Evolutionary conservation across 2,113 vertebrate species (phyloP).

Genomic region (Naja naja): DNA sequence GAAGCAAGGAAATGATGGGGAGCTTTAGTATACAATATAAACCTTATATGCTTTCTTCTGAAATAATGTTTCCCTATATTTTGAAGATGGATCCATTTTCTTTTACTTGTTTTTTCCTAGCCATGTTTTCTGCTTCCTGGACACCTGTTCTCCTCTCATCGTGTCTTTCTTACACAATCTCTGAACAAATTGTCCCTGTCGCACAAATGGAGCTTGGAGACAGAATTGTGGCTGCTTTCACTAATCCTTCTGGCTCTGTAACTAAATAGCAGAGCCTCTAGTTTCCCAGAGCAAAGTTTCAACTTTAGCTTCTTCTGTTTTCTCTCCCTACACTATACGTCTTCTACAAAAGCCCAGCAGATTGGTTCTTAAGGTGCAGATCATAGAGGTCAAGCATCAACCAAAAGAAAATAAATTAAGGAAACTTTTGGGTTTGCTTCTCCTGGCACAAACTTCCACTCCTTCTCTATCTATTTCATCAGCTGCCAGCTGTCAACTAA

Average conservation of each 20-base stretch:
- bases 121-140: not conserved
- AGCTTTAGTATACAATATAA: not conserved
- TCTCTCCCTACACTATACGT: not conserved
- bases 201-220: not conserved
- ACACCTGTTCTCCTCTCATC: slow-evolving; percentile 16
- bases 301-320: not conserved
- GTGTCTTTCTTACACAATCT: not conserved
- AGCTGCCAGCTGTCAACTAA: not conserved
- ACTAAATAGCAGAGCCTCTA: slow-evolving; percentile 8
- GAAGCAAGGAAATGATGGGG: too few relatives aligned
- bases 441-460: not conserved
- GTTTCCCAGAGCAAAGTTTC: not conserved
- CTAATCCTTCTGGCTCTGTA: slow-evolving; percentile 25
- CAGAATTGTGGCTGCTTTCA: not conserved
- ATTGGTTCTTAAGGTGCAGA: not conserved
- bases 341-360: not conserved
- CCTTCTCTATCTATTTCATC: not conserved
- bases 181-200: slow-evolving; percentile 9
- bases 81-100: not conserved
- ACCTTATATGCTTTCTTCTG: not conserved
- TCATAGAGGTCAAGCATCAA: not conserved
- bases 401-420: not conserved
- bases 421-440: not conserved
- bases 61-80: not conserved
- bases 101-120: not conserved